Conservation (phyloP, 2,113 vertebrate species). For the Calcarius ornatus region DNA sequence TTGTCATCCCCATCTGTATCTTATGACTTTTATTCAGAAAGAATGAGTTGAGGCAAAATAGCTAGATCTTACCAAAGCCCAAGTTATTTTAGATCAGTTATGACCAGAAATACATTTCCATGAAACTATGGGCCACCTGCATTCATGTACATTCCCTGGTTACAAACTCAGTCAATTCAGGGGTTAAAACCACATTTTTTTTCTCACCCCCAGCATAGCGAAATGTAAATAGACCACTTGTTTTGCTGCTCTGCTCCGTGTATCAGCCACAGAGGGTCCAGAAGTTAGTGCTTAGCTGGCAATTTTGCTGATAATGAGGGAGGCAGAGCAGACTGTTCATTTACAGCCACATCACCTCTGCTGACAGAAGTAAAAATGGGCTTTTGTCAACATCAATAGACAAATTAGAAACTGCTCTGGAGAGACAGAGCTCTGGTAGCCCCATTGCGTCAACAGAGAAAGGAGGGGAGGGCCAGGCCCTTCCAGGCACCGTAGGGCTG, state of each 20-base stretch:
- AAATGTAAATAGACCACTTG: neutral
- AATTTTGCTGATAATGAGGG: neutral
- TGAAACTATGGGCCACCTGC: neutral
- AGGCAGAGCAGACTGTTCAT: neutral
- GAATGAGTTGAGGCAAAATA: neutral
- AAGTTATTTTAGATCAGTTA: neutral
- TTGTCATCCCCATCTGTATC: neutral
- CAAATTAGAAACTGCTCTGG: neutral
- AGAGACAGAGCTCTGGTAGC: neutral
- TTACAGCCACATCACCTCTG: neutral
- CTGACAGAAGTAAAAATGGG: slow-evolving; percentile 27
- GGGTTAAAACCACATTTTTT: neutral
- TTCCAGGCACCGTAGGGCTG: rapidly evolving
- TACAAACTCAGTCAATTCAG: neutral
- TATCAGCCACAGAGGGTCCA: neutral
- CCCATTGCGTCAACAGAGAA: rapidly evolving
- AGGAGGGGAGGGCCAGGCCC: neutral
- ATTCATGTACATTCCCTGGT: neutral
- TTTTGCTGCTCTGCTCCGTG: neutral
- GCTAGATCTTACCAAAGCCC: neutral
- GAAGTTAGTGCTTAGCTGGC: neutral
- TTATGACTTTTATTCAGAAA: neutral
- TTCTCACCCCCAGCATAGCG: rapidly evolving
- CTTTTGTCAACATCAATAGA: neutral
- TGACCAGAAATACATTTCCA: neutral